phyloP scores from a whole-genome alignment of 1,140 invertebrate species.

The Lordiphosa clarofinis region DNA sequence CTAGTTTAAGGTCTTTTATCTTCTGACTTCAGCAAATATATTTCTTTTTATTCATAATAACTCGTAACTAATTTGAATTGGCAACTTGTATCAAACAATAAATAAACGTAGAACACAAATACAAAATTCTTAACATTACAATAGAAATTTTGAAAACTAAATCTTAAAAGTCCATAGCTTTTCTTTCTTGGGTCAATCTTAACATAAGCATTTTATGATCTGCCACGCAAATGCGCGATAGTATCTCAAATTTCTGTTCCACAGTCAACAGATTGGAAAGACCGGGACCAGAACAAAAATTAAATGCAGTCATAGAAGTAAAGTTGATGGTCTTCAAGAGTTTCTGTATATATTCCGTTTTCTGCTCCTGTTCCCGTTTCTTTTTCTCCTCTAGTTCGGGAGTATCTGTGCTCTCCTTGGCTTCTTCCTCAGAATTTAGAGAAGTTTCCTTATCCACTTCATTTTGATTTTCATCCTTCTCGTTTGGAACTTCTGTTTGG shows the following conservation, averaged over 20 bases:
- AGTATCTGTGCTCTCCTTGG: neutral
- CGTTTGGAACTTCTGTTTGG: no score
- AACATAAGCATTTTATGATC: slow-evolving; percentile 15
- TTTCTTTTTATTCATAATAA: no score
- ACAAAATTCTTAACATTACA: no score
- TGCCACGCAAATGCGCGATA: slow-evolving; percentile 29
- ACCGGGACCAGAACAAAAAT: slow-evolving; percentile 37
- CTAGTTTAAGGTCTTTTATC: no score
- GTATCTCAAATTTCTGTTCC: slow-evolving; percentile 24
- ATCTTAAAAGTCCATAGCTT: no score
- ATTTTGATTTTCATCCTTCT: no score
- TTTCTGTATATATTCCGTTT: slow-evolving; percentile 9
- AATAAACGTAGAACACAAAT: no score
- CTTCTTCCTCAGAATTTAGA: neutral
- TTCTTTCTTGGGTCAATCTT: neutral
- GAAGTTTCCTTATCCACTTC: no score
- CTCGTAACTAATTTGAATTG: no score
- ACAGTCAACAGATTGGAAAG: slow-evolving; percentile 17
- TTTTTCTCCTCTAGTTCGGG: neutral
- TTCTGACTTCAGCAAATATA: no score
- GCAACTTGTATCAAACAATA: no score
- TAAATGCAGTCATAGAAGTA: slow-evolving; percentile 26
- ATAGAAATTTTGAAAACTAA: no score
- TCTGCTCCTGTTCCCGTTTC: neutral
- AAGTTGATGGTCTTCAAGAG: slow-evolving; percentile 23